phyloP scores from a whole-genome alignment of 1,140 invertebrate species.

The Aphaenogaster rudis region DNA sequence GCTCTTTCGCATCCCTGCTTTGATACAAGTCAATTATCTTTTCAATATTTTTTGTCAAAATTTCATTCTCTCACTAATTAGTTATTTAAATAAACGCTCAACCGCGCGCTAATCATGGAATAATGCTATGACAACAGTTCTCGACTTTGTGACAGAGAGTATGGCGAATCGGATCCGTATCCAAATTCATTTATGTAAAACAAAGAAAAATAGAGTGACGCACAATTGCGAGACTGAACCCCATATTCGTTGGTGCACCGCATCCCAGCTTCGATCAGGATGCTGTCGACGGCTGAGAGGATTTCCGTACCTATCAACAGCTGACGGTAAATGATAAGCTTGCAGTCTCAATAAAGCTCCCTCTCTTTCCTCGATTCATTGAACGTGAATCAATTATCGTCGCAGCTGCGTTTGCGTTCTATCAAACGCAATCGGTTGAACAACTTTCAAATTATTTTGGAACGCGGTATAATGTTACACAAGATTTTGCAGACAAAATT shows the following conservation, averaged over 20 bases:
- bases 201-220: not conserved
- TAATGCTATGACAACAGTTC: not conserved
- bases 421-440: not conserved
- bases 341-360: not conserved
- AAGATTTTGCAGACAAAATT: not conserved
- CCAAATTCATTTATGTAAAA: not conserved
- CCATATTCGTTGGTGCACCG: slow-evolving; percentile 21
- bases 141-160: not conserved
- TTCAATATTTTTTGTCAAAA: not conserved
- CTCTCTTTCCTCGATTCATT: slow-evolving; percentile 31
- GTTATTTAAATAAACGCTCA: not conserved
- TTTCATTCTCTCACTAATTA: not conserved
- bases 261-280: slow-evolving; percentile 37
- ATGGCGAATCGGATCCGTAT: not conserved
- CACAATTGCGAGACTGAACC: slow-evolving; percentile 8
- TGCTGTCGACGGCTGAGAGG: slow-evolving; percentile 12
- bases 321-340: slow-evolving; percentile 46
- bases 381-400: slow-evolving; percentile 61
- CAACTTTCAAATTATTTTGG: not conserved
- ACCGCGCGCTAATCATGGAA: not conserved
- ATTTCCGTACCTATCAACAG: slow-evolving; percentile 58
- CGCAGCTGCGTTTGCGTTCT: not conserved
- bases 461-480: not conserved
- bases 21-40: not conserved
- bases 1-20: not conserved